Conservation (phyloP, 2,888 invertebrate species). For the Lottia scabra region DNA sequence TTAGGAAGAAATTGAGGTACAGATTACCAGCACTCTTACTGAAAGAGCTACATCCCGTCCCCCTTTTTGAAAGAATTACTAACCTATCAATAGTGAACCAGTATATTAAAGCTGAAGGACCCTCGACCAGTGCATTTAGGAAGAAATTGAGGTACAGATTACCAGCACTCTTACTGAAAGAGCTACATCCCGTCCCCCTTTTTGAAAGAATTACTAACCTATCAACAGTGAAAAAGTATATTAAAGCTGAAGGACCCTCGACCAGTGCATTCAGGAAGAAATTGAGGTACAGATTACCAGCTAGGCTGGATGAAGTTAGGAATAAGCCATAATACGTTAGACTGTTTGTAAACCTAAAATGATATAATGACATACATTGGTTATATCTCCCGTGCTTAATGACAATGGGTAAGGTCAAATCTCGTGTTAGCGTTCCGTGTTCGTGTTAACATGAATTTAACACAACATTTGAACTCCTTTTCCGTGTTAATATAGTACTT, state of each 20-base stretch:
- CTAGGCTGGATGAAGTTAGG: not conserved
- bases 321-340: not conserved
- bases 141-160: slow-evolving; percentile 11
- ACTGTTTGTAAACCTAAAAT: not conserved
- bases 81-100: slow-evolving; percentile 16
- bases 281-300: slow-evolving; percentile 7
- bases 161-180: too few relatives aligned
- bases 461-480: too few relatives aligned
- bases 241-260: slow-evolving; percentile 6
- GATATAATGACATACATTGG: not conserved
- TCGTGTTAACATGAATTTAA: too few relatives aligned
- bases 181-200: too few relatives aligned
- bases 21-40: too few relatives aligned
- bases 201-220: not conserved
- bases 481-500: too few relatives aligned
- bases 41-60: not conserved
- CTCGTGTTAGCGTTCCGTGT: too few relatives aligned
- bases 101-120: slow-evolving; percentile 8
- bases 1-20: too few relatives aligned
- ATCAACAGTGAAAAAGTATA: slow-evolving; percentile 15
- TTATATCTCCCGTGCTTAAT: not conserved
- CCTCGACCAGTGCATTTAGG: slow-evolving; percentile 6
- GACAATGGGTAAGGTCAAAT: too few relatives aligned
- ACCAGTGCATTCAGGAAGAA: slow-evolving; percentile 15
- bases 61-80: not conserved